Evolutionary conservation across 1,140 invertebrate genomes (phyloP).

Genomic region (Trissolcus basalis): DNA sequence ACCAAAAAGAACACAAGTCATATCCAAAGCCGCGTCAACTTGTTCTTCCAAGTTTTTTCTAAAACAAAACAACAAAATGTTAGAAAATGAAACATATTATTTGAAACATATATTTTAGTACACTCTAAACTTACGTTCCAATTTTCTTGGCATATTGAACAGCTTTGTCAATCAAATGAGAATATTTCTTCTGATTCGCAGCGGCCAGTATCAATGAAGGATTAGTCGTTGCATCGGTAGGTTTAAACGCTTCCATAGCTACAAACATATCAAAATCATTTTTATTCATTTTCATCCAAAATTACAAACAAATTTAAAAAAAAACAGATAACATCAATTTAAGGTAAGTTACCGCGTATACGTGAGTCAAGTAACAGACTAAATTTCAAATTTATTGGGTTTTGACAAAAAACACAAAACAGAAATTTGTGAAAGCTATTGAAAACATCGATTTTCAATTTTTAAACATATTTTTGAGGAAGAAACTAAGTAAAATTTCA

Average conservation of each 20-base stretch:
- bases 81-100: too few relatives aligned
- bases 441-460: too few relatives aligned
- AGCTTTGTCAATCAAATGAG: constrained; percentile 91
- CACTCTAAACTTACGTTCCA: constrained; percentile 77
- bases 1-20: constrained; percentile 96
- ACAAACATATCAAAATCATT: constrained; percentile 61
- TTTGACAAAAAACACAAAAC: too few relatives aligned
- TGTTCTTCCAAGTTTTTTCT: constrained; percentile 82
- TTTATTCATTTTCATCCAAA: too few relatives aligned
- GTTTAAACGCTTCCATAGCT: constrained; percentile 98
- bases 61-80: constrained; percentile 2
- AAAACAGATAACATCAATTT: too few relatives aligned
- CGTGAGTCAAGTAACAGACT: too few relatives aligned
- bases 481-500: too few relatives aligned
- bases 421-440: too few relatives aligned
- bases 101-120: constrained; percentile 1
- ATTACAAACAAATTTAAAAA: too few relatives aligned
- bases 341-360: too few relatives aligned
- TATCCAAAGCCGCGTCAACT: constrained; percentile 89
- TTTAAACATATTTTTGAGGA: too few relatives aligned
- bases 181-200: constrained; percentile 93
- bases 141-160: constrained; percentile 88
- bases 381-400: too few relatives aligned
- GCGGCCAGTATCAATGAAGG: constrained; percentile 97
- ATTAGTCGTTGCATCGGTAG: constrained; percentile 99